Evolutionary conservation across 2,888 invertebrate genomes (phyloP).

Genomic region (Yponomeuta sedellus): DNA sequence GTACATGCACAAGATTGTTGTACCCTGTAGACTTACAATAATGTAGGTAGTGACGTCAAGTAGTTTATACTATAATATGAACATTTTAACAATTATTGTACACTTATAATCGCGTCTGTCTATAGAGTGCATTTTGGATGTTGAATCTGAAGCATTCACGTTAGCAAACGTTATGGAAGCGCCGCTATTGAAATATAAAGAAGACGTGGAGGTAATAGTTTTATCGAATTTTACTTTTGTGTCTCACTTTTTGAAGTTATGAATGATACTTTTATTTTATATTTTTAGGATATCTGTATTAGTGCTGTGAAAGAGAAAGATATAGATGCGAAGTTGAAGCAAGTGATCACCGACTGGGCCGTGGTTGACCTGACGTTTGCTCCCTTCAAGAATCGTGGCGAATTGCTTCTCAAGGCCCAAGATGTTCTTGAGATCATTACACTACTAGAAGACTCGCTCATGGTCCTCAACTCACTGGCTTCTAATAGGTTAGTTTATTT

Average conservation of each 20-base stretch:
- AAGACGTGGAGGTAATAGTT: conserved; percentile 85
- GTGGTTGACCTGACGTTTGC: conserved; percentile 82
- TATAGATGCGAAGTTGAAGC: conserved; percentile 91
- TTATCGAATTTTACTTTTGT: neutral
- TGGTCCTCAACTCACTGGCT: conserved; percentile 89
- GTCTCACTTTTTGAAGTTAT: too few relatives aligned
- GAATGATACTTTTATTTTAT: neutral
- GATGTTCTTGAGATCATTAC: conserved; percentile 88
- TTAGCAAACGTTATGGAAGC: conserved; percentile 90
- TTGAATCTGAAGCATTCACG: conserved; percentile 87
- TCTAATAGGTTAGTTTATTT: conserved; percentile 81
- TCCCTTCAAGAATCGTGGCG: conserved; percentile 87
- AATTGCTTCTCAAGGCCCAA: conserved; percentile 84
- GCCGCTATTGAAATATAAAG: conserved; percentile 86
- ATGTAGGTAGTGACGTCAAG: too few relatives aligned
- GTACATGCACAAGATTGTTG: too few relatives aligned
- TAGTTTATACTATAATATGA: too few relatives aligned
- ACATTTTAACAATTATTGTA: too few relatives aligned
- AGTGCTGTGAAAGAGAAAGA: conserved; percentile 94
- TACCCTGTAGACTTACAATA: too few relatives aligned
- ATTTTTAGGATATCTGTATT: conserved; percentile 86
- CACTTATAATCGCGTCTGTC: conserved; percentile 12
- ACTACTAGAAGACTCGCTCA: conserved; percentile 88
- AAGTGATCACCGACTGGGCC: conserved; percentile 88
- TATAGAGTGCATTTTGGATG: conserved; percentile 81